Conservation (phyloP, 1,140 invertebrate species). For the Microplitis mediator region DNA sequence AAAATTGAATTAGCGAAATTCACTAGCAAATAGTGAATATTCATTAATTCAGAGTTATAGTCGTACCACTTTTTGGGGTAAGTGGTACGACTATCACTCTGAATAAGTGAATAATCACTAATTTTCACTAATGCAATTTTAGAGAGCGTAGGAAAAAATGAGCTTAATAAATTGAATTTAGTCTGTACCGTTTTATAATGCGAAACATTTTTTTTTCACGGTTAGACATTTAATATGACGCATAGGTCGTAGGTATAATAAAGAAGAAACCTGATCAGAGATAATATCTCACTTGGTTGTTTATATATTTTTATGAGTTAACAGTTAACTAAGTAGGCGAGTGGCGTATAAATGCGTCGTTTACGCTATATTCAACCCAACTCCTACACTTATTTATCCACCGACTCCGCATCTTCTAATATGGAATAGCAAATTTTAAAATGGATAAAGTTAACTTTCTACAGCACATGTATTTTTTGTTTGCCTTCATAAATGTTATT, state of each 20-base stretch:
- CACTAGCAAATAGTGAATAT: too few relatives aligned
- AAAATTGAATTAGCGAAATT: too few relatives aligned
- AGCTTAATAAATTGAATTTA: too few relatives aligned
- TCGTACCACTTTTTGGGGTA: too few relatives aligned
- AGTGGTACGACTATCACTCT: too few relatives aligned
- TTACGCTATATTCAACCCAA: neutral
- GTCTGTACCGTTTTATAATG: too few relatives aligned
- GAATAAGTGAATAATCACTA: too few relatives aligned
- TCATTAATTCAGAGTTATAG: too few relatives aligned
- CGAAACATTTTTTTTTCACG: too few relatives aligned
- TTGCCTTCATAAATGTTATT: too few relatives aligned
- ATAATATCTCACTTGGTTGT: neutral
- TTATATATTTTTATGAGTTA: neutral
- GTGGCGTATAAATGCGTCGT: slow-evolving; percentile 14
- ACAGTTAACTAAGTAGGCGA: slow-evolving; percentile 16
- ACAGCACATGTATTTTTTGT: neutral
- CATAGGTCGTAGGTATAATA: neutral
- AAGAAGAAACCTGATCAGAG: neutral
- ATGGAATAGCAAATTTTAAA: neutral
- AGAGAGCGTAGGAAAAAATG: too few relatives aligned
- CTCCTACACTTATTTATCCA: slow-evolving; percentile 11
- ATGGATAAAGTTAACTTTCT: neutral
- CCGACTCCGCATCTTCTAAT: neutral
- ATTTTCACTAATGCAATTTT: too few relatives aligned
- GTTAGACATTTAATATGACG: neutral